These are phyloP conservation scores for Uloborus diversus DNA, from an alignment of 1,140 invertebrate genomes.

Conservation along the genomic window DNA sequence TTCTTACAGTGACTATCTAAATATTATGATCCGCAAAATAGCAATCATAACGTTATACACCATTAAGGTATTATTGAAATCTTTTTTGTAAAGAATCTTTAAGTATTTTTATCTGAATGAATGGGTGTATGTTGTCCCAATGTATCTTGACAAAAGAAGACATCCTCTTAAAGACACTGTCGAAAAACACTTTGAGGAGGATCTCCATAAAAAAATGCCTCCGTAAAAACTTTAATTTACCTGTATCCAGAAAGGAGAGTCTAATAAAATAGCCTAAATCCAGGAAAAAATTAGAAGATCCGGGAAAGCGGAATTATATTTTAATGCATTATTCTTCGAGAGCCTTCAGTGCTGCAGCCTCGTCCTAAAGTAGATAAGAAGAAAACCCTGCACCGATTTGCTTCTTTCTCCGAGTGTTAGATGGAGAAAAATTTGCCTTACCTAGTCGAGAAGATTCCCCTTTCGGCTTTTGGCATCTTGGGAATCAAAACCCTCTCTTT, in stretches of 20 bases:
- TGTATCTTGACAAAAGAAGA: too few species aligned
- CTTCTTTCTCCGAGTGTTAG: background rate
- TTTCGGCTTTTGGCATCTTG: slow-evolving; percentile 10
- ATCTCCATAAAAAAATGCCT: too few species aligned
- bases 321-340: slow-evolving; percentile 46
- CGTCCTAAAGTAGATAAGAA: slow-evolving; percentile 46
- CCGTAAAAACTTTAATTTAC: too few species aligned
- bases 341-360: slow-evolving; percentile 1
- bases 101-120: too few species aligned
- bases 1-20: too few species aligned
- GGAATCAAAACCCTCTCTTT: slow-evolving; percentile 46
- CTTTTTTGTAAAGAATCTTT: too few species aligned
- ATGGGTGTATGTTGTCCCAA: too few species aligned
- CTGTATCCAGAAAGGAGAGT: background rate
- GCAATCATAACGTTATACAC: too few species aligned
- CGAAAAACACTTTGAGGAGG: too few species aligned
- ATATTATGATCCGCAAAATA: too few species aligned
- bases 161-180: too few species aligned
- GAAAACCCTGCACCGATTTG: slow-evolving; percentile 43
- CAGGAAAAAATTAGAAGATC: background rate
- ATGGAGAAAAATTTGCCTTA: slow-evolving; percentile 20
- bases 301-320: slow-evolving; percentile 28
- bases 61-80: too few species aligned
- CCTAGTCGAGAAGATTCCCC: slow-evolving; percentile 13
- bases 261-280: background rate